Evolutionary conservation across 2,113 vertebrate genomes (phyloP).

Genomic region (Heterochromis multidens): DNA sequence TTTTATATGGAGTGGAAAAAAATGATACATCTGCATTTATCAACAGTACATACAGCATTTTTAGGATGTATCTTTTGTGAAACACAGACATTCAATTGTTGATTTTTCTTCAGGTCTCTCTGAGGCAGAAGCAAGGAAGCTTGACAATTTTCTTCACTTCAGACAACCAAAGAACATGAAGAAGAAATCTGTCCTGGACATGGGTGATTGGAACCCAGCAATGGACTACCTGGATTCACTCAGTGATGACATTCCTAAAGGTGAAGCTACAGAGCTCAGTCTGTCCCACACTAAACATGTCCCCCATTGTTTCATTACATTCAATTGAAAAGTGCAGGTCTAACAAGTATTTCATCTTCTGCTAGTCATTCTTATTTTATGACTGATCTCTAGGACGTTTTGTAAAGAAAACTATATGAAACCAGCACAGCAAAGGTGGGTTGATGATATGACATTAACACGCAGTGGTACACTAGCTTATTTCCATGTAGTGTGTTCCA

Average conservation of each 20-base stretch:
- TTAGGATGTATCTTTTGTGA: neutral
- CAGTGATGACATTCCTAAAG: slow-evolving; percentile 87
- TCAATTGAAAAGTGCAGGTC: neutral
- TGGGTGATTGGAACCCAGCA: slow-evolving; percentile 83
- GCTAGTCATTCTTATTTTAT: neutral
- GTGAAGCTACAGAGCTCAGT: slow-evolving; percentile 62
- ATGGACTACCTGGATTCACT: slow-evolving; percentile 88
- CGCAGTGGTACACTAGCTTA: neutral
- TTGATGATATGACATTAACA: neutral
- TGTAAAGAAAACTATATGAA: neutral
- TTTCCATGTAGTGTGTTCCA: neutral
- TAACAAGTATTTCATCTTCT: neutral
- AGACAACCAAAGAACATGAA: slow-evolving; percentile 75
- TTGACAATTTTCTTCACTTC: slow-evolving; percentile 89
- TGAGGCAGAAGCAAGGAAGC: slow-evolving; percentile 79
- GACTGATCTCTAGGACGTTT: neutral
- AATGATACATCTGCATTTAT: neutral
- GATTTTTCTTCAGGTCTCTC: slow-evolving; percentile 80
- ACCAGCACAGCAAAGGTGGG: neutral
- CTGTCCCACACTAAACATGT: neutral
- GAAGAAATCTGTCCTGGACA: slow-evolving; percentile 82
- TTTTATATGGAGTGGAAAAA: neutral
- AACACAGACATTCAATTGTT: neutral
- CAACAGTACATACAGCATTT: neutral
- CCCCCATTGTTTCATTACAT: neutral